phyloP scores from a whole-genome alignment of 2,113 vertebrate species.

The Holacanthus passer region DNA sequence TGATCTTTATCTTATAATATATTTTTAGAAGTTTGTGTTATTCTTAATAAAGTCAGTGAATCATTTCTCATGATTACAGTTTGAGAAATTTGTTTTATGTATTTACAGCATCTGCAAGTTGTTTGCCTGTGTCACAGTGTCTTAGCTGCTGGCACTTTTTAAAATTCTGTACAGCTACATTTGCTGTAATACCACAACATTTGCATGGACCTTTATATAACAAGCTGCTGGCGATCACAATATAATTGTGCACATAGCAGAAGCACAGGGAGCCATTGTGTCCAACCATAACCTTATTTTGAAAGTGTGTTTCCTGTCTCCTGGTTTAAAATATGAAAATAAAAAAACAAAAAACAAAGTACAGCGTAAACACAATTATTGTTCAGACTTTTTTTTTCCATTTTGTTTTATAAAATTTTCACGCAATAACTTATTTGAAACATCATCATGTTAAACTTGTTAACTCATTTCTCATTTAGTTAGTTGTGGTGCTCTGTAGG shows the following conservation, averaged over 20 bases:
- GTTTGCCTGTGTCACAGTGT: not conserved
- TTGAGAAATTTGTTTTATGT: not conserved
- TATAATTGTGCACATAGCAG: constrained; percentile 6
- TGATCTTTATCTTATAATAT: not conserved
- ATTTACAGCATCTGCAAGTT: constrained; percentile 4
- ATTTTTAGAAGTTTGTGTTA: not conserved
- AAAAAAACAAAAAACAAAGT: constrained; percentile 31
- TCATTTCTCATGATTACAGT: constrained; percentile 7
- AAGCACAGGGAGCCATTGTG: not conserved
- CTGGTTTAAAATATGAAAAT: not conserved
- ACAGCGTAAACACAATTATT: constrained; percentile 55
- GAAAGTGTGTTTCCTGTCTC: constrained; percentile 3
- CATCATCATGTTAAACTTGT: constrained; percentile 49
- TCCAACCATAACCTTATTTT: not conserved
- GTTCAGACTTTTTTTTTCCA: constrained; percentile 49
- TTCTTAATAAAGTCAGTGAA: not conserved
- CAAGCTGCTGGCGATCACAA: not conserved
- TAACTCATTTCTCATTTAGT: constrained; percentile 57
- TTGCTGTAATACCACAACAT: constrained; percentile 8
- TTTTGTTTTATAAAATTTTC: constrained; percentile 61
- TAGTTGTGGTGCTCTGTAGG: constrained; percentile 33
- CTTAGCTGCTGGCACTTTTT: not conserved
- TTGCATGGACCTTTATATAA: constrained; percentile 1
- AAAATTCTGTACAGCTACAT: not conserved
- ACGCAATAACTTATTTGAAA: constrained; percentile 63